Evolutionary conservation across 2,797 vertebrate genomes (phyloP).

Genomic region (Smutsia temminckii): DNA sequence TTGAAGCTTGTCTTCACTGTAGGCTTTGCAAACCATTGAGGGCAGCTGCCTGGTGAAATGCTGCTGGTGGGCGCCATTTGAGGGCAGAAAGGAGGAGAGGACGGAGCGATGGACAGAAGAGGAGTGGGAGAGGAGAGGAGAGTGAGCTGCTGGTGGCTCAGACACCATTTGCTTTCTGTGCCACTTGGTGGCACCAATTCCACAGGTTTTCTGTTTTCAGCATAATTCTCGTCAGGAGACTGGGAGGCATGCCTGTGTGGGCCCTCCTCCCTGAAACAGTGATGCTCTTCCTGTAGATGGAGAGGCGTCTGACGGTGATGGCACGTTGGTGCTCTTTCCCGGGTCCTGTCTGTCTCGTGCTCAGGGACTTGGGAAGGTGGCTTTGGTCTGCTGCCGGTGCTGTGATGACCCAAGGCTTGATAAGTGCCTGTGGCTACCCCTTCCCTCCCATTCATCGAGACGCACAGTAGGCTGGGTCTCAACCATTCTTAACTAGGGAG

Average conservation of each 20-base stretch:
- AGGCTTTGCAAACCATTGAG: neutral
- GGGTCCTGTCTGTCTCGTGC: neutral
- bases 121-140: neutral
- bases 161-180: constrained; percentile 1
- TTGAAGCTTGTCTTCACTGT: neutral
- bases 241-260: neutral
- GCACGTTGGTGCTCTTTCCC: neutral
- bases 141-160: neutral
- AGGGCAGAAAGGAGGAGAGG: neutral
- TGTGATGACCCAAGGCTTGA: neutral
- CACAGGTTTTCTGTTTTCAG: constrained; percentile 23
- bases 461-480: neutral
- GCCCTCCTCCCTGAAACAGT: constrained; percentile 27
- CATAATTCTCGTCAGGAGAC: neutral
- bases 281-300: neutral
- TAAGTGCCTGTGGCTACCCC: rapidly evolving
- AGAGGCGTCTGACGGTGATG: neutral
- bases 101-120: neutral
- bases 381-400: neutral
- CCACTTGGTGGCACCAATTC: constrained; percentile 73
- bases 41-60: neutral
- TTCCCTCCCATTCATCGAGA: neutral
- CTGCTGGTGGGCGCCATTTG: neutral
- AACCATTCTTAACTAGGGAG: neutral
- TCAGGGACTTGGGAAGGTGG: neutral